A percentile compares a stretch with the other conserved stretches of the same genome.
Conservation (phyloP, 1,140 invertebrate species). For the Mya arenaria region DNA sequence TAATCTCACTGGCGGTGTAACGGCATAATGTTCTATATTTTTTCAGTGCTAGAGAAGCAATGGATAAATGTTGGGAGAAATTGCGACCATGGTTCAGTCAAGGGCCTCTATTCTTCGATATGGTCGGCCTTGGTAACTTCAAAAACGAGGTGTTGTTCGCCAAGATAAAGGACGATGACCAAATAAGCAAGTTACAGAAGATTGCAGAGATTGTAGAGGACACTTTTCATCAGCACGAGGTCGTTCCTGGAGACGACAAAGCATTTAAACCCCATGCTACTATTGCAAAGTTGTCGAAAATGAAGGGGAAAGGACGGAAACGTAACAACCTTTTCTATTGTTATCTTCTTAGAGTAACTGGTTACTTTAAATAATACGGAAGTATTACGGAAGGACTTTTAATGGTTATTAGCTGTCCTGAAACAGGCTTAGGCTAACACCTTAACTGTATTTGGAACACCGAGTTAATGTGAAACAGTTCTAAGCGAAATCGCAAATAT, state of each 20-base stretch:
- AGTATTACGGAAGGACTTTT: background rate
- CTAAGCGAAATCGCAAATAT: too few relatives aligned
- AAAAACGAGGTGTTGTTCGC: slow-evolving; percentile 55
- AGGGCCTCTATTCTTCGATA: background rate
- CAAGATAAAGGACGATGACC: slow-evolving; percentile 27
- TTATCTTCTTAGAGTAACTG: background rate
- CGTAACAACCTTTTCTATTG: background rate
- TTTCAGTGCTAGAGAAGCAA: slow-evolving; percentile 48
- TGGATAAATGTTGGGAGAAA: slow-evolving; percentile 23
- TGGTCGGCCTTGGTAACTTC: slow-evolving; percentile 53
- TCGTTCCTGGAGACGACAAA: slow-evolving; percentile 38
- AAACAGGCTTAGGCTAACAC: too few relatives aligned
- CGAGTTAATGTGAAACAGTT: too few relatives aligned
- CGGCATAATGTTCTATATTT: background rate
- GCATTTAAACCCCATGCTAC: slow-evolving; percentile 58
- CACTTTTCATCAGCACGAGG: slow-evolving; percentile 24
- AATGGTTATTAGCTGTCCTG: too few relatives aligned
- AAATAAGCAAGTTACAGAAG: slow-evolving; percentile 19
- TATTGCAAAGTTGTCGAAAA: slow-evolving; percentile 53
- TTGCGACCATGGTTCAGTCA: background rate
- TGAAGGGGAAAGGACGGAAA: slow-evolving; percentile 16
- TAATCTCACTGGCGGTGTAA: background rate
- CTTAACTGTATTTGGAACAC: too few relatives aligned
- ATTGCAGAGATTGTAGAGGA: slow-evolving; percentile 51
- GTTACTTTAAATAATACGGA: background rate